Conservation (phyloP, 2,797 vertebrate genomes). For the Schizopygopsis pylzovi region DNA sequence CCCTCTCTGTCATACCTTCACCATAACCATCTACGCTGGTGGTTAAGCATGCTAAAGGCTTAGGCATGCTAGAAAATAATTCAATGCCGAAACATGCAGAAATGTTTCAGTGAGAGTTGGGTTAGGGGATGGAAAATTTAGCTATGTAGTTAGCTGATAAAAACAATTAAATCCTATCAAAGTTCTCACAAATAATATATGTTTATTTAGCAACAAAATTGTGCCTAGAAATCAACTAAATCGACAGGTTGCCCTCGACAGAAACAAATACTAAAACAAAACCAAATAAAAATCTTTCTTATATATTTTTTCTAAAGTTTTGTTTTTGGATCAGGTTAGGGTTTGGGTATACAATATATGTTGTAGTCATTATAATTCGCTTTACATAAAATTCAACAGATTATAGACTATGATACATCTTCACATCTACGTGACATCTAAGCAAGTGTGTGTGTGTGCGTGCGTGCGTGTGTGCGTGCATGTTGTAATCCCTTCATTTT, state of each 20-base stretch:
- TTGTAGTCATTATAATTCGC: neutral
- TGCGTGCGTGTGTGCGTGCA: too few species aligned
- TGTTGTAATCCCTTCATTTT: constrained; percentile 13
- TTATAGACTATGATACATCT: neutral
- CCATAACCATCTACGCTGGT: neutral
- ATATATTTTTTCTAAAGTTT: neutral
- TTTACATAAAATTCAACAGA: neutral
- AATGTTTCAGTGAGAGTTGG: neutral
- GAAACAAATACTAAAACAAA: too few species aligned
- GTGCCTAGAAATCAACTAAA: neutral
- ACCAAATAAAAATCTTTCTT: too few species aligned
- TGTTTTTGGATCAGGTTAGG: neutral
- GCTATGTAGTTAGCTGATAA: neutral
- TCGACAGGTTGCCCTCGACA: neutral
- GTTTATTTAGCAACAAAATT: neutral
- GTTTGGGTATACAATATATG: neutral
- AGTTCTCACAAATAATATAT: neutral
- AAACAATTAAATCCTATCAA: neutral
- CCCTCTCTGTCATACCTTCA: neutral
- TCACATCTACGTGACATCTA: neutral
- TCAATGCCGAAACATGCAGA: neutral
- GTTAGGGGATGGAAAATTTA: neutral
- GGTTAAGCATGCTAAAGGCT: neutral
- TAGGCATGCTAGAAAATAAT: neutral
- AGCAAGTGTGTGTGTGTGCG: neutral